A percentile compares a stretch with the other conserved stretches of the same genome.
These are phyloP conservation scores for Charanyca ferruginea DNA, from an alignment of 2,888 invertebrate species.

Conservation along the genomic window DNA sequence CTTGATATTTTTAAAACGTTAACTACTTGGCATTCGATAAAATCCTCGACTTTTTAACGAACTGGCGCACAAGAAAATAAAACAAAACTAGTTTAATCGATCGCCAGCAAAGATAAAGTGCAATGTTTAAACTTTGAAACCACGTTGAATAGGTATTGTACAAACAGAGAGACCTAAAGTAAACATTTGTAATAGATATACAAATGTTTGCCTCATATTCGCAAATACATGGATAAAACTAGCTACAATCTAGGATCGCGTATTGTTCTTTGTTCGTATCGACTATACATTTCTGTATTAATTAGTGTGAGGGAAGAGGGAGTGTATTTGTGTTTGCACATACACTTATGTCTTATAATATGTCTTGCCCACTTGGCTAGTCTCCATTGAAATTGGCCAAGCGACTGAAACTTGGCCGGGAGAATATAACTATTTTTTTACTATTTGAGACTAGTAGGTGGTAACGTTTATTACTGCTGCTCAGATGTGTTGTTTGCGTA, in stretches of 20 bases:
- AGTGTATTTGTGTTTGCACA: too few relatives aligned
- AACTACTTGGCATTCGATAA: slow-evolving; percentile 28
- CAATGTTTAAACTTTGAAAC: slow-evolving; percentile 12
- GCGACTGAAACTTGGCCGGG: too few relatives aligned
- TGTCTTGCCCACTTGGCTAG: too few relatives aligned
- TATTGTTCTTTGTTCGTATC: too few relatives aligned
- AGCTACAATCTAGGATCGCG: background rate
- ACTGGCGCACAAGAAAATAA: slow-evolving; percentile 7
- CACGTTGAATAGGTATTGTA: background rate
- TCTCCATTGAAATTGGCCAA: too few relatives aligned
- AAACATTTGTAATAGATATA: slow-evolving; percentile 30
- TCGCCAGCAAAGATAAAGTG: slow-evolving; percentile 17
- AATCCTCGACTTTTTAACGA: slow-evolving; percentile 9
- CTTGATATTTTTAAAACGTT: slow-evolving; percentile 5
- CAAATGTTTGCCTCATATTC: slow-evolving; percentile 39
- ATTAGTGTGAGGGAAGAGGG: too few relatives aligned
- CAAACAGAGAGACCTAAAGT: slow-evolving; percentile 7
- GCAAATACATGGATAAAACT: slow-evolving; percentile 1
- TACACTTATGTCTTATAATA: too few relatives aligned
- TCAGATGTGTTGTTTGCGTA: too few relatives aligned
- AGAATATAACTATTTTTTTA: too few relatives aligned
- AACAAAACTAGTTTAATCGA: slow-evolving; percentile 26
- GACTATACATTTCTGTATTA: too few relatives aligned
- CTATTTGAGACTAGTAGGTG: too few relatives aligned
- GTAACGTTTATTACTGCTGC: too few relatives aligned